Evolutionary conservation across 2,113 vertebrate genomes (phyloP).

Genomic region (Ptilorrhoa leucosticta): DNA sequence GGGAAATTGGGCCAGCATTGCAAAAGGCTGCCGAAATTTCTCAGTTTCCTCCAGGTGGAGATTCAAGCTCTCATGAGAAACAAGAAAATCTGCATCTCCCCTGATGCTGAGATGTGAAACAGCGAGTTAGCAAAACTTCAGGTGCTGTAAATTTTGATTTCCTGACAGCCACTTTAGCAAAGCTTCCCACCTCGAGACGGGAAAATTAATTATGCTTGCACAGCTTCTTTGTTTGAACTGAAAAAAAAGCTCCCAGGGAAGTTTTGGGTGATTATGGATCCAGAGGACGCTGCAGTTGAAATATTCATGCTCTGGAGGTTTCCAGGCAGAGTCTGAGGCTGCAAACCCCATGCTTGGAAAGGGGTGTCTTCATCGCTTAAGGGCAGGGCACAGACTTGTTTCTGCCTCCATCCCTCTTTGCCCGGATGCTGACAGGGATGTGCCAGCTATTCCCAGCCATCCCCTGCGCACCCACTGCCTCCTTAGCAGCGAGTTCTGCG

Average conservation of each 20-base stretch:
- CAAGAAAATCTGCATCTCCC: not conserved
- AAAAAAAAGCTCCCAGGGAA: not conserved
- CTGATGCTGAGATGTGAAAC: not conserved
- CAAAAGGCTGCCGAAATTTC: not conserved
- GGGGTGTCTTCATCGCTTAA: not conserved
- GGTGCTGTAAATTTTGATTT: constrained; percentile 24
- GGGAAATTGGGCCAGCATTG: not conserved
- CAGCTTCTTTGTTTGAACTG: not conserved
- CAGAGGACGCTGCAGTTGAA: not conserved
- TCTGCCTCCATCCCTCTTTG: no score
- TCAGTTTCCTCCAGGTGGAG: not conserved
- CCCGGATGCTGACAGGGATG: accelerated
- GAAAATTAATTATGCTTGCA: not conserved
- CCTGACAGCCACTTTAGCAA: constrained; percentile 1
- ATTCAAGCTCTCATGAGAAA: not conserved
- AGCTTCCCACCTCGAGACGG: not conserved
- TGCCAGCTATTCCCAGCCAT: not conserved
- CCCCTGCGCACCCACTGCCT: accelerated
- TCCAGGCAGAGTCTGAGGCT: not conserved
- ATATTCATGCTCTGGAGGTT: not conserved
- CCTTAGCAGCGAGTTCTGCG: not conserved
- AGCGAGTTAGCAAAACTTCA: not conserved
- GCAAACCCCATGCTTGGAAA: not conserved
- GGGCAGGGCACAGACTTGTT: not conserved
- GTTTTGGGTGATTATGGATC: not conserved